These are phyloP conservation scores for Aquatica leii DNA, from an alignment of 2,888 invertebrate genomes.

Conservation along the genomic window DNA sequence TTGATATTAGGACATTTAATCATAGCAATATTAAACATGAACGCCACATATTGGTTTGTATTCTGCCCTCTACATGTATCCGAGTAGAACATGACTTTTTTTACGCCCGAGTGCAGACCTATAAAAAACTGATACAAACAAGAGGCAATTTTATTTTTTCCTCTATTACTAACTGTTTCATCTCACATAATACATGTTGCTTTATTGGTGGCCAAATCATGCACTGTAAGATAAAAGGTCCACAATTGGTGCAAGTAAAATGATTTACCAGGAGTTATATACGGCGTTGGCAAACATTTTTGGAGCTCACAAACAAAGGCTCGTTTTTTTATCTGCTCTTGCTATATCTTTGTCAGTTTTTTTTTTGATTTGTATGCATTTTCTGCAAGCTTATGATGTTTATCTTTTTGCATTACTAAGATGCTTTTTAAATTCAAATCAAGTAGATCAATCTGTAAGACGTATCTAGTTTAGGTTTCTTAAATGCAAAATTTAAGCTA, in stretches of 20 bases:
- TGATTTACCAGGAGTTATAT: background rate
- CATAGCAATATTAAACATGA: background rate
- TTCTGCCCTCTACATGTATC: background rate
- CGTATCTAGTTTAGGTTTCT: background rate
- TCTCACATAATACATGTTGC: background rate
- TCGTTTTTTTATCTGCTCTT: background rate
- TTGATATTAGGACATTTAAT: background rate
- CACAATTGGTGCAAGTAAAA: background rate
- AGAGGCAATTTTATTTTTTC: background rate
- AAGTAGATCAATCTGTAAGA: background rate
- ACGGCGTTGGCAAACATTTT: background rate
- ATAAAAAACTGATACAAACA: background rate
- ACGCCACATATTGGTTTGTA: background rate
- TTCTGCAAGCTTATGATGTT: background rate
- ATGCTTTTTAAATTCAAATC: background rate
- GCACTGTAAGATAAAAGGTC: background rate
- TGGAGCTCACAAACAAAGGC: background rate
- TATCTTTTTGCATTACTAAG: background rate
- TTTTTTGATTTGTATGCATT: background rate
- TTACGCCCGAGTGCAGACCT: background rate
- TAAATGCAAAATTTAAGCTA: background rate
- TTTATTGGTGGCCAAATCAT: background rate
- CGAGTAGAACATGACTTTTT: background rate
- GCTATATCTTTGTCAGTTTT: no score
- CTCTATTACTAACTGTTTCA: background rate